Percentiles rank a stretch among this genome's conserved stretches.
Evolutionary conservation across 2,113 vertebrate species (phyloP).

Genomic region (Prionailurus viverrinus): DNA sequence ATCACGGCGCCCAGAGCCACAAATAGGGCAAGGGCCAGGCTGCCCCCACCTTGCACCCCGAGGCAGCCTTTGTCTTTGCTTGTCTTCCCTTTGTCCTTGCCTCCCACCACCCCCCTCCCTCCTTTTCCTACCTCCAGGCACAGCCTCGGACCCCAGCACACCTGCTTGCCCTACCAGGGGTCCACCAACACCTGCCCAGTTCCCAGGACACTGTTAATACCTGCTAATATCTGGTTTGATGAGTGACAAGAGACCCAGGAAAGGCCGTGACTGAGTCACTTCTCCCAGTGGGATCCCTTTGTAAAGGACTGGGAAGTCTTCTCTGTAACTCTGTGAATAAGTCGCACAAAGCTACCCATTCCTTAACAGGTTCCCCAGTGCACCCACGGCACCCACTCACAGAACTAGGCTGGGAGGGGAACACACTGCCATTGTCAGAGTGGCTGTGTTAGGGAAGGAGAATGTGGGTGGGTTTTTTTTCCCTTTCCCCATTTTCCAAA

Average conservation of each 20-base stretch:
- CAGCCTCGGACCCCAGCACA: background rate
- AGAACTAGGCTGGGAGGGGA: background rate
- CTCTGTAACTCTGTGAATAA: background rate
- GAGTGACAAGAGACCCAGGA: background rate
- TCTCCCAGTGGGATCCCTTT: background rate
- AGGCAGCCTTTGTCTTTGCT: background rate
- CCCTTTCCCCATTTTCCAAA: background rate
- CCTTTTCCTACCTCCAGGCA: background rate
- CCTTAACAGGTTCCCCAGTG: background rate
- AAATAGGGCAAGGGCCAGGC: background rate
- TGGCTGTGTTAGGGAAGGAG: background rate
- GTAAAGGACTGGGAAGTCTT: background rate
- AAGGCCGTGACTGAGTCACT: background rate
- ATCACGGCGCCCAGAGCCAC: accelerated
- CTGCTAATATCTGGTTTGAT: background rate
- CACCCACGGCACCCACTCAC: too few relatives aligned
- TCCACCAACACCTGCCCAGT: background rate
- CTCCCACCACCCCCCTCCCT: background rate
- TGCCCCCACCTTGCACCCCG: too few relatives aligned
- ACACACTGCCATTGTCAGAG: accelerated
- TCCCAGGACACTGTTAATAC: background rate
- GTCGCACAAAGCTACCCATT: background rate
- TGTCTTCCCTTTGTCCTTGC: background rate
- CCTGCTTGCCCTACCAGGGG: background rate
- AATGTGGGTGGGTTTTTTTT: background rate